Base-by-base conservation (phyloP, 2,888 invertebrate species). In the Tortrix viridana region DNA sequence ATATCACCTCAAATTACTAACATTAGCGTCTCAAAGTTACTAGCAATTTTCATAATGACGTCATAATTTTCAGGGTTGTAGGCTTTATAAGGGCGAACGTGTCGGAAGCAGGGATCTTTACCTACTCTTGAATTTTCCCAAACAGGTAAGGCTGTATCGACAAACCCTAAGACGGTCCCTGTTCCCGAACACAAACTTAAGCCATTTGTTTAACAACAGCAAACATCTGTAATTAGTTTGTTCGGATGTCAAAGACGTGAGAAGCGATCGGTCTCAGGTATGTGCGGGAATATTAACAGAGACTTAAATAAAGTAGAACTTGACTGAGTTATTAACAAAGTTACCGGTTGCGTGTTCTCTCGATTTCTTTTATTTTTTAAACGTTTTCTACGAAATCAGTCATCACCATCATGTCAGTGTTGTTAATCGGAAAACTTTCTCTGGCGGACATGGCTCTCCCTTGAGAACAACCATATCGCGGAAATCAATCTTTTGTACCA, bases 201-300 rank as follows among this genome's bases (percentile, higher is more conserved):
- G 32, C 48, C 60, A 60, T 60, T 70, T 71, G 73, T 71, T 69
- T 71, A 71, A 72, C 71, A 67, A 69, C 67, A 70, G 71, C 71
- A 79, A 82, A 80, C 78, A 79, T 74, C 63, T 71, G 65, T 76
- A 84, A 81, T 82, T 79, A 81, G 74, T 74, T 68, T 72, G 69
- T 72, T 74, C 73, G 78, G 75, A 77, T 77, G 75, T 75, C 73
- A 70, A 74, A 74, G 69, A 78, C 73, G 77, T 73, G 71, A 68
- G 65, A 66, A 72, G 72, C 69, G 71, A 61, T 61, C 18, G 60
- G 55, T 61, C 38, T 55, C 43, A 48, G 53, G 60, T 55, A 41
- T 41, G 43, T 19, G 41, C 32, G 44, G 50, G 49, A 43, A 58
- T 59, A 50, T 59, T 50, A 59, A 37, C 58, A 44, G 43, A 6